Evolutionary conservation across 2,888 invertebrate species (phyloP).

Genomic region (Clunio marinus): DNA sequence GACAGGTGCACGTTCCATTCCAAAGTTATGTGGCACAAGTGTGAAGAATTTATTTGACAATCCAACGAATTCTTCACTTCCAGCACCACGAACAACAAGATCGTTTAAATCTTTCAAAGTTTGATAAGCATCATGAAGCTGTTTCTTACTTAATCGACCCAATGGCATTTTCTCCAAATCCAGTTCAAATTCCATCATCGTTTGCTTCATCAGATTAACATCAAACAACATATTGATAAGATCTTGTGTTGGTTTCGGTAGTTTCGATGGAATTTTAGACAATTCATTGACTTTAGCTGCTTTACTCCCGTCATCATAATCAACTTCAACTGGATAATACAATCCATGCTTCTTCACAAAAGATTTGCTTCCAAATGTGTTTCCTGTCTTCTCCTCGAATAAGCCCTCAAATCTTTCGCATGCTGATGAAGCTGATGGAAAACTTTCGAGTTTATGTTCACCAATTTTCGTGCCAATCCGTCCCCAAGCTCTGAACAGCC

Average conservation of each 20-base stretch:
- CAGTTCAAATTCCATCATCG: constrained; percentile 90
- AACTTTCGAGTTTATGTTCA: constrained; percentile 58
- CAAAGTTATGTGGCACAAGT: constrained; percentile 92
- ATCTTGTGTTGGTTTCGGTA: constrained; percentile 73
- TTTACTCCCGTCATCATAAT: constrained; percentile 64
- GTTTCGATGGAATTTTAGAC: constrained; percentile 56
- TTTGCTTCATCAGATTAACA: constrained; percentile 83
- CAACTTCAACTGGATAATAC: constrained; percentile 85
- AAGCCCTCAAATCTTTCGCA: constrained; percentile 58
- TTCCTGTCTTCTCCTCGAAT: constrained; percentile 79
- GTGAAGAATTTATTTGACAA: constrained; percentile 93
- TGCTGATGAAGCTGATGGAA: constrained; percentile 55
- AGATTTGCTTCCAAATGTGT: constrained; percentile 65
- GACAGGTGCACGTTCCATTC: constrained; percentile 74
- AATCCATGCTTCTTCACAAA: constrained; percentile 69
- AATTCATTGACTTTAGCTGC: constrained; percentile 53
- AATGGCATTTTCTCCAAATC: constrained; percentile 98
- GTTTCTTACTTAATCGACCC: constrained; percentile 88
- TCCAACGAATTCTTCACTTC: constrained; percentile 63
- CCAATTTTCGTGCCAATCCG: constrained; percentile 94
- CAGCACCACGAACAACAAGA: constrained; percentile 54
- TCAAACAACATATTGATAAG: constrained; percentile 86
- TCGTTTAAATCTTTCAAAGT: constrained; percentile 70
- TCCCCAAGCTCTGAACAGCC: constrained; percentile 69
- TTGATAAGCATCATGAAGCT: constrained; percentile 79